phyloP scores from a whole-genome alignment of 92 coral and sea anemone species.

The Actinostola sp. region DNA sequence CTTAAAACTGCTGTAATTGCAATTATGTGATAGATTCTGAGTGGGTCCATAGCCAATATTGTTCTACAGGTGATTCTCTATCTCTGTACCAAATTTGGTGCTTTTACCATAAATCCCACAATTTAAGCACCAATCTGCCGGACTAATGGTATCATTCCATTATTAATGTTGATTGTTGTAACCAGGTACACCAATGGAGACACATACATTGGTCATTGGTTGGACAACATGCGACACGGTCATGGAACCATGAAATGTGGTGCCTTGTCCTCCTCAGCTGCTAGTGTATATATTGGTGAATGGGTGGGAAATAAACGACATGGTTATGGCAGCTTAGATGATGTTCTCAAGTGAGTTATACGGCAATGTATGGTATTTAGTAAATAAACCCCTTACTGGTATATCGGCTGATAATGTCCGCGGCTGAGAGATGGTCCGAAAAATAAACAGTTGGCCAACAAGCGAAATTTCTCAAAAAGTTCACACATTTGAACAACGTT shows the following conservation, averaged over 20 bases:
- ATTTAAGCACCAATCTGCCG: too few species aligned
- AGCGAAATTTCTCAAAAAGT: too few species aligned
- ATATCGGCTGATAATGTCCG: not conserved
- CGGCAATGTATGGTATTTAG: not conserved
- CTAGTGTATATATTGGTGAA: conserved; percentile 91
- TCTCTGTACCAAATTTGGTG: too few species aligned
- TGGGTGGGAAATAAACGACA: conserved; percentile 82
- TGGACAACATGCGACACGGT: conserved; percentile 76
- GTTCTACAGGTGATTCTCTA: too few species aligned
- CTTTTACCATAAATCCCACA: too few species aligned
- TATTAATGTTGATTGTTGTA: not conserved
- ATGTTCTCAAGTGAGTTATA: conserved; percentile 70
- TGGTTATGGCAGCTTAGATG: conserved; percentile 95
- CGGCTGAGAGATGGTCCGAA: too few species aligned
- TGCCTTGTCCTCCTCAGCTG: conserved; percentile 84
- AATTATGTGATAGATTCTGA: too few species aligned
- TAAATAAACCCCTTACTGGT: not conserved
- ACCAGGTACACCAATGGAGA: conserved; percentile 77
- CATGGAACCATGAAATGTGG: conserved; percentile 94
- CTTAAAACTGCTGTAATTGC: too few species aligned
- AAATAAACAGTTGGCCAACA: too few species aligned
- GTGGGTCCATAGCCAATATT: too few species aligned
- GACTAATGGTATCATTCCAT: too few species aligned
- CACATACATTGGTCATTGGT: conserved; percentile 81
- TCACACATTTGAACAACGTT: too few species aligned